Evolutionary conservation across 2,797 vertebrate genomes (phyloP).

Genomic region (Anisognathus igniventris): DNA sequence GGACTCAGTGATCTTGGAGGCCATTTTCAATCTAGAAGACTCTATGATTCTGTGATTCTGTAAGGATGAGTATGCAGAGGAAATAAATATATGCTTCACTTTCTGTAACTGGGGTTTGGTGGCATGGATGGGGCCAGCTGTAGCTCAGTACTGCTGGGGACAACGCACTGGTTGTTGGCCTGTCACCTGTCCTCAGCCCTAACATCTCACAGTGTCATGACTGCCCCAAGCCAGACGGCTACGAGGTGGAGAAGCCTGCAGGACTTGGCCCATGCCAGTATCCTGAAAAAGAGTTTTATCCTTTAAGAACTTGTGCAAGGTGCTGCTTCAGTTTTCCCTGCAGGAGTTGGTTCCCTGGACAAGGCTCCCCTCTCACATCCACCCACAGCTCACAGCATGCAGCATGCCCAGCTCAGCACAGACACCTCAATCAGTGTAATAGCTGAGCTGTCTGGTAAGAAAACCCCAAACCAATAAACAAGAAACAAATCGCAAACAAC

Average conservation of each 20-base stretch:
- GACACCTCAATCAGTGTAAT: background rate
- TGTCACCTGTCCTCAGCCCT: background rate
- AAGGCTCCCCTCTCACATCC: background rate
- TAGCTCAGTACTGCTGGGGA: background rate
- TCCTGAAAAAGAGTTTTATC: background rate
- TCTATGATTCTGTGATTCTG: background rate
- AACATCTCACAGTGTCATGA: background rate
- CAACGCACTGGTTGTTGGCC: background rate
- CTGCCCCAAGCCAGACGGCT: background rate
- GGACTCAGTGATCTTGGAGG: background rate
- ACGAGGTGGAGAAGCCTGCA: background rate
- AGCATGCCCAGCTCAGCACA: background rate
- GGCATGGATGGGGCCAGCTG: background rate
- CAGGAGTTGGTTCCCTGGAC: background rate
- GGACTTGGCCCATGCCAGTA: background rate
- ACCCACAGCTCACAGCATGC: background rate
- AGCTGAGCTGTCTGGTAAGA: background rate
- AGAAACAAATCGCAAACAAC: background rate
- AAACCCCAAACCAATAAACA: background rate
- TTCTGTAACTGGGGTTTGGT: background rate
- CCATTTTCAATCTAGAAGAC: background rate
- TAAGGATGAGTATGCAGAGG: background rate
- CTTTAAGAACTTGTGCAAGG: background rate
- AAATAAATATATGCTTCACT: background rate
- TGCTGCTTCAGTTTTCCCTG: background rate